Percentiles rank a stretch among this genome's conserved stretches.
Conservation (phyloP, 2,888 invertebrate genomes). For the Ommatoiulus sabulosus region DNA sequence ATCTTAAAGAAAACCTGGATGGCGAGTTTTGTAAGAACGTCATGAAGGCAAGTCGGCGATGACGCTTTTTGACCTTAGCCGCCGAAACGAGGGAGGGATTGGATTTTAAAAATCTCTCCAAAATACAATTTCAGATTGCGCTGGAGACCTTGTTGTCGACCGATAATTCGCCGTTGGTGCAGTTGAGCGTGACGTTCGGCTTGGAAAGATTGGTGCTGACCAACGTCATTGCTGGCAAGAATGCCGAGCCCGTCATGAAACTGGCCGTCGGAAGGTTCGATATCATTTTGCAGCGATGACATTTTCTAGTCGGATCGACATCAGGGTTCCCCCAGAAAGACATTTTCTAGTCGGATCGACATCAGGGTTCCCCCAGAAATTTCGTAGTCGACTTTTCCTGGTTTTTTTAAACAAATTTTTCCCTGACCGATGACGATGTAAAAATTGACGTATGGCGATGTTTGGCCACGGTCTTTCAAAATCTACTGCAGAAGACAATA, state of each 20-base stretch:
- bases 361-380: too few relatives aligned
- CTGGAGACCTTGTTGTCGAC: constrained; percentile 47
- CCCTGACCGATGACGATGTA: too few relatives aligned
- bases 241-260: constrained; percentile 76
- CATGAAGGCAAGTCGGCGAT: constrained; percentile 65
- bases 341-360: too few relatives aligned
- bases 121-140: constrained; percentile 37
- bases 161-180: constrained; percentile 57
- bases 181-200: constrained; percentile 71
- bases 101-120: background rate
- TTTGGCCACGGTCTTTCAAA: too few relatives aligned
- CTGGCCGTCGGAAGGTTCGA: constrained; percentile 74
- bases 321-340: too few relatives aligned
- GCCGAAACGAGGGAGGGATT: background rate
- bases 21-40: constrained; percentile 69
- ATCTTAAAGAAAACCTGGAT: constrained; percentile 72
- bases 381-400: too few relatives aligned
- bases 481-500: too few relatives aligned
- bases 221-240: constrained; percentile 71
- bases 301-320: too few relatives aligned
- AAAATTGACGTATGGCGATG: too few relatives aligned
- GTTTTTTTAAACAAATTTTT: too few relatives aligned
- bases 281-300: background rate
- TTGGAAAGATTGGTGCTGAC: constrained; percentile 77
- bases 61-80: background rate